Evolutionary conservation across 2,113 vertebrate genomes (phyloP).

Genomic region (Athene noctua): DNA sequence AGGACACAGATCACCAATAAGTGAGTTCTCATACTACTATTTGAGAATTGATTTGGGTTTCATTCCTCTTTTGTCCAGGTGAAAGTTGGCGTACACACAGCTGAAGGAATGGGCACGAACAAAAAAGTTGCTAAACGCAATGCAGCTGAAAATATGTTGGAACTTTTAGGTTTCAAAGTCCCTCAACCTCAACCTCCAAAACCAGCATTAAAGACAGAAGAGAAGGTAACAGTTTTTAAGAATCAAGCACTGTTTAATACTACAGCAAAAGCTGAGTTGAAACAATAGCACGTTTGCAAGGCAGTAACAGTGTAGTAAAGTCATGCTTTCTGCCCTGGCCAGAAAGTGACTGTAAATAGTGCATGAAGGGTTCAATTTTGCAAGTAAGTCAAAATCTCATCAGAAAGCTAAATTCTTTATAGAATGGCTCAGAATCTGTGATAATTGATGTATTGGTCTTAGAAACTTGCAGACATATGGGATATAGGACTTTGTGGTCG

Average conservation of each 20-base stretch:
- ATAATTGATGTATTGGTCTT: background rate
- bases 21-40: background rate
- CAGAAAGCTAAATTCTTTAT: background rate
- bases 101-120: slow-evolving; percentile 93
- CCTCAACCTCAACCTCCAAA: slow-evolving; percentile 93
- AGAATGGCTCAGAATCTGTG: background rate
- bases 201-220: slow-evolving; percentile 94
- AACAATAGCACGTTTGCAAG: background rate
- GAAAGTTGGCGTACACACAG: slow-evolving; percentile 86
- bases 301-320: background rate
- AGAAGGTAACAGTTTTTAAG: slow-evolving; percentile 80
- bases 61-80: slow-evolving; percentile 74
- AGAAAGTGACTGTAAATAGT: background rate
- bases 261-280: background rate
- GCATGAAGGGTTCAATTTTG: background rate
- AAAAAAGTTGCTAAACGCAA: slow-evolving; percentile 98
- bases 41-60: background rate
- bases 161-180: slow-evolving; percentile 95
- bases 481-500: background rate
- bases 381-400: background rate
- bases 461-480: background rate
- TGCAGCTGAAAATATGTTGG: slow-evolving; percentile 96
- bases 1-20: background rate
- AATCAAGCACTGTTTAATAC: background rate
- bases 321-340: background rate